These are phyloP conservation scores for Stomorhina lunata DNA, from an alignment of 2,888 invertebrate genomes.

Conservation along the genomic window DNA sequence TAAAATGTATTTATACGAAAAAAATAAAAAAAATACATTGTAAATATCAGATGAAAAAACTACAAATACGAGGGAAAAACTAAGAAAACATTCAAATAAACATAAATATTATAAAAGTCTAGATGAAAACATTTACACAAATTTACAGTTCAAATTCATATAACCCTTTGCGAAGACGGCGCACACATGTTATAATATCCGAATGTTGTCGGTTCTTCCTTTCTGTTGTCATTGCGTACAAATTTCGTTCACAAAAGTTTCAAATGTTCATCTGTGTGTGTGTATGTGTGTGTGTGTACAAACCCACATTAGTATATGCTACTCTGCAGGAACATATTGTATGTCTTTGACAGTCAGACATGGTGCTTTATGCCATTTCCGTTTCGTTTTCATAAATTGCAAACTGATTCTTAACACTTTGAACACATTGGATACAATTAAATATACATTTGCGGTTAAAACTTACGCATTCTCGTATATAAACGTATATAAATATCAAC, in stretches of 20 bases:
- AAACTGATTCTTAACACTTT: slow-evolving; percentile 41
- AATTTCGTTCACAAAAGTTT: slow-evolving; percentile 22
- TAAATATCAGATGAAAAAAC: not conserved
- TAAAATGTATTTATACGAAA: not conserved
- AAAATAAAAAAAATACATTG: not conserved
- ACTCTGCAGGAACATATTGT: not conserved
- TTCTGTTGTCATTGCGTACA: slow-evolving; percentile 9
- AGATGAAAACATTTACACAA: slow-evolving; percentile 45
- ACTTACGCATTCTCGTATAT: not conserved
- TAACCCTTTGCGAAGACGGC: slow-evolving; percentile 38
- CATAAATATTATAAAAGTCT: slow-evolving; percentile 27
- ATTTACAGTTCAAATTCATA: slow-evolving; percentile 40
- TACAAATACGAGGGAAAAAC: not conserved
- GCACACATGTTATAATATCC: slow-evolving; percentile 44
- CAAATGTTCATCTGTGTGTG: not conserved
- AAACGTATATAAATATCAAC: too few species aligned
- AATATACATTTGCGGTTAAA: slow-evolving; percentile 14
- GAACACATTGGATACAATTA: slow-evolving; percentile 38
- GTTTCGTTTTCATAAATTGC: slow-evolving; percentile 34
- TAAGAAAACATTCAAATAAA: slow-evolving; percentile 33
- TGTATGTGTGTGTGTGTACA: not conserved
- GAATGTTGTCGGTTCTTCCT: not conserved
- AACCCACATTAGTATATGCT: not conserved
- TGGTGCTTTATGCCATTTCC: slow-evolving; percentile 32
- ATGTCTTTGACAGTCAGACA: slow-evolving; percentile 13